Percentiles rank a stretch among this genome's conserved stretches.
Evolutionary conservation across 2,797 vertebrate genomes (phyloP).

Genomic region (Triplophysa bombifrons): DNA sequence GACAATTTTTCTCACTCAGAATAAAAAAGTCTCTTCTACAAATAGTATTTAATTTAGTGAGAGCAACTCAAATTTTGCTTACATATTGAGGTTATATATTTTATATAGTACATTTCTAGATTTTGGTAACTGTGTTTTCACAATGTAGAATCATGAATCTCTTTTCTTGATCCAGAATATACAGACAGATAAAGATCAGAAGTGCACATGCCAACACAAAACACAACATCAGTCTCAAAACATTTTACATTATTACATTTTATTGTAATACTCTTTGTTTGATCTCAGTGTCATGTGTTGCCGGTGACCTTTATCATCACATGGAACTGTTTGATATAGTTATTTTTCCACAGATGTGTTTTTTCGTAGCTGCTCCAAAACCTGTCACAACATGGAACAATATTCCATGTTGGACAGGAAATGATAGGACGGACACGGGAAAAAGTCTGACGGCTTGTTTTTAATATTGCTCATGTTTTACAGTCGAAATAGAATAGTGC

Average conservation of each 20-base stretch:
- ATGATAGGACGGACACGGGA: constrained; percentile 40
- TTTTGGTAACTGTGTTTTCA: neutral
- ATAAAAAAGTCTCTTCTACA: constrained; percentile 27
- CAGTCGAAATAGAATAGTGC: neutral
- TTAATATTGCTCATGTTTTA: neutral
- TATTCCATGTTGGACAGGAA: constrained; percentile 19
- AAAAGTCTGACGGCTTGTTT: constrained; percentile 14
- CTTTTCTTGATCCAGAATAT: neutral
- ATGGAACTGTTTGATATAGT: constrained; percentile 16
- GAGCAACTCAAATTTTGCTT: constrained; percentile 5
- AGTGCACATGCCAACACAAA: constrained; percentile 19
- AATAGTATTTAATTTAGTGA: constrained; percentile 41
- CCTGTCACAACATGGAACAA: constrained; percentile 17
- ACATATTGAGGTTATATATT: neutral
- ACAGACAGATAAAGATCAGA: neutral
- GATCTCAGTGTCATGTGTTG: constrained; percentile 27
- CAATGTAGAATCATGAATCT: neutral
- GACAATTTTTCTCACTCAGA: constrained; percentile 44
- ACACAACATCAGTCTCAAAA: constrained; percentile 22
- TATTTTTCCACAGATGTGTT: constrained; percentile 18
- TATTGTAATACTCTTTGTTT: constrained; percentile 15
- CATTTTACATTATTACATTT: neutral
- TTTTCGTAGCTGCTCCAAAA: neutral
- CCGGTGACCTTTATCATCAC: constrained; percentile 28
- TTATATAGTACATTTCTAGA: neutral